Percentiles rank a stretch among this genome's conserved stretches.
Evolutionary conservation across 2,888 invertebrate species (phyloP).

Genomic region (Pachymerium ferrugineum): DNA sequence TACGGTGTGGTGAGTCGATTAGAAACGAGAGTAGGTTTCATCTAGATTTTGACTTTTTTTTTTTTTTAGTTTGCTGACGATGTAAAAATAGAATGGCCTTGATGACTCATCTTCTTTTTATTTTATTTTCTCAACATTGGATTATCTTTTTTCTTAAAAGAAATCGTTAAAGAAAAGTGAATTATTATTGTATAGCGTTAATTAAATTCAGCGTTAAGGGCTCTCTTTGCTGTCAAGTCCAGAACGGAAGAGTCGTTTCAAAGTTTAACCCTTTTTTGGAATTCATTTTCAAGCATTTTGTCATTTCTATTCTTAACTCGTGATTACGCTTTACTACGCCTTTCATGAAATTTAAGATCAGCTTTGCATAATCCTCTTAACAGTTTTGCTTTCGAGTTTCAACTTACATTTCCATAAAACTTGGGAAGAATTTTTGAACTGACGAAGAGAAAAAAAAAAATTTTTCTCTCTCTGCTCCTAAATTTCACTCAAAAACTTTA

Average conservation of each 20-base stretch:
- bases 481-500: too few relatives aligned
- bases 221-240: background rate
- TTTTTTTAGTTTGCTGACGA: background rate
- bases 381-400: too few relatives aligned
- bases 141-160: background rate
- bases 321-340: too few relatives aligned
- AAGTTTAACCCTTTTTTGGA: background rate
- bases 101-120: background rate
- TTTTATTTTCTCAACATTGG: background rate
- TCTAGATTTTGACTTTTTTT: background rate
- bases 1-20: background rate
- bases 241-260: background rate
- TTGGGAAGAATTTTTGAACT: too few relatives aligned
- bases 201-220: slow-evolving; percentile 7
- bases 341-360: too few relatives aligned
- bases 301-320: too few relatives aligned
- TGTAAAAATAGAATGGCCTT: slow-evolving; percentile 9
- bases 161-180: too few relatives aligned
- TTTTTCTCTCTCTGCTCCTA: too few relatives aligned
- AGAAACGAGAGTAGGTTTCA: slow-evolving; percentile 7
- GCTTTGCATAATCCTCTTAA: too few relatives aligned
- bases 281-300: too few relatives aligned
- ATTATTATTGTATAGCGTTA: slow-evolving; percentile 2
- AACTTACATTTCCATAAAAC: too few relatives aligned
- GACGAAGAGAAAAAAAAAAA: too few relatives aligned